A percentile compares a stretch with the other conserved stretches of the same genome.
Conservation (phyloP, 2,797 vertebrate species). For the Chloroceryle inda region DNA sequence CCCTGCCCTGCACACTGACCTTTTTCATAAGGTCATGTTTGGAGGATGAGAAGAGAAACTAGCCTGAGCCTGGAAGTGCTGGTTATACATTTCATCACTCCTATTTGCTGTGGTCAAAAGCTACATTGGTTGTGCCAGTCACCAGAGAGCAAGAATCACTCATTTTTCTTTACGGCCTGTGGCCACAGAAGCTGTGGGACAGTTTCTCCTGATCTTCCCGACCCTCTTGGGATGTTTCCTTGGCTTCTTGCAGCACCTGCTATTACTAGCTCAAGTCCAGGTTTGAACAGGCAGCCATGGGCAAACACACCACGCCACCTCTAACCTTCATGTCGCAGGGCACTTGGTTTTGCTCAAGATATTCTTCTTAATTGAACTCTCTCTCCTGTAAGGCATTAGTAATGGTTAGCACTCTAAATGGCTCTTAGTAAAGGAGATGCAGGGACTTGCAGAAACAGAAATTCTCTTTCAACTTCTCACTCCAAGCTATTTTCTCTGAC, state of each 20-base stretch:
- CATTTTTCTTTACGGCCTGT: background rate
- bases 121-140: background rate
- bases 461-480: background rate
- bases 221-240: background rate
- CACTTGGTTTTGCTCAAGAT: background rate
- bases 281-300: background rate
- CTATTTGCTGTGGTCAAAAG: background rate
- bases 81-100: background rate
- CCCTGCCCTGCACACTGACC: background rate
- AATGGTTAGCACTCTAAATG: background rate
- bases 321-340: background rate
- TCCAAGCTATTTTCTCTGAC: background rate
- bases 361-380: background rate
- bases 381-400: background rate
- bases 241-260: background rate
- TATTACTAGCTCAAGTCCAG: background rate
- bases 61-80: background rate
- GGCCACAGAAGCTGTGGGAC: background rate
- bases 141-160: background rate
- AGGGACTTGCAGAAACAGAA: background rate
- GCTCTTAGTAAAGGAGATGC: background rate
- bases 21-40: background rate
- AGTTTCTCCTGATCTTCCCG: background rate
- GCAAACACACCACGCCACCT: background rate
- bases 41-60: rapidly evolving